Percentiles rank a stretch among this genome's conserved stretches.
Conservation (phyloP, 2,797 vertebrate genomes). For the Sebastes aleutianus region DNA sequence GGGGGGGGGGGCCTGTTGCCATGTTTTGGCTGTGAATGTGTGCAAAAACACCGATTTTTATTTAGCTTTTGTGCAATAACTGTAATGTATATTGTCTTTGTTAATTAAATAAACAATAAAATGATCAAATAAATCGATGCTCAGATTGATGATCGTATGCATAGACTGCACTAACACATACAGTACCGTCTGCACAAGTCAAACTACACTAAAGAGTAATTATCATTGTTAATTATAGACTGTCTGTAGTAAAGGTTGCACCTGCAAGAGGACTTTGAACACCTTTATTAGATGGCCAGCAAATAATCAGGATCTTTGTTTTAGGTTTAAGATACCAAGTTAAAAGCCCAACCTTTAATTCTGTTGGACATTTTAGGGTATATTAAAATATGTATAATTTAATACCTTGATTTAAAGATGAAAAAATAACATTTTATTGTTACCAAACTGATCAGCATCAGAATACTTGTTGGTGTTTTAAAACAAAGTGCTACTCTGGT, state of each 20-base stretch:
- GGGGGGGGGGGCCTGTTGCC: not conserved
- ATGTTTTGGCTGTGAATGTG: not conserved
- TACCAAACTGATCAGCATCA: not conserved
- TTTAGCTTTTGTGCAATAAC: not conserved
- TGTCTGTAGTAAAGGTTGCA: not conserved
- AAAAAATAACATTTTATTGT: not conserved
- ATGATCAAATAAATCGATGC: not conserved
- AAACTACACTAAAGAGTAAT: not conserved
- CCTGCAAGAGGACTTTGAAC: not conserved
- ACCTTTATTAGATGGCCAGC: not conserved
- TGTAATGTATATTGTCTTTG: not conserved
- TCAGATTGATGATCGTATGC: not conserved
- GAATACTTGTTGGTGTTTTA: not conserved
- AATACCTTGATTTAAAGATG: not conserved
- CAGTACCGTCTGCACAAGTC: not conserved
- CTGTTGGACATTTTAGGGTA: not conserved
- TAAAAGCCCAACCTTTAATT: not conserved
- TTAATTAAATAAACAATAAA: conserved; percentile 5
- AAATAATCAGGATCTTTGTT: not conserved
- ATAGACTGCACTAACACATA: not conserved
- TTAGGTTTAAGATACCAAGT: not conserved
- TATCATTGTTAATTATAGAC: not conserved
- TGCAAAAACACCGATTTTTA: not conserved
- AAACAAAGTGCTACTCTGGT: too few species aligned
- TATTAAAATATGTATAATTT: not conserved